phyloP scores from a whole-genome alignment of 2,113 vertebrate species.

The Aix galericulata region DNA sequence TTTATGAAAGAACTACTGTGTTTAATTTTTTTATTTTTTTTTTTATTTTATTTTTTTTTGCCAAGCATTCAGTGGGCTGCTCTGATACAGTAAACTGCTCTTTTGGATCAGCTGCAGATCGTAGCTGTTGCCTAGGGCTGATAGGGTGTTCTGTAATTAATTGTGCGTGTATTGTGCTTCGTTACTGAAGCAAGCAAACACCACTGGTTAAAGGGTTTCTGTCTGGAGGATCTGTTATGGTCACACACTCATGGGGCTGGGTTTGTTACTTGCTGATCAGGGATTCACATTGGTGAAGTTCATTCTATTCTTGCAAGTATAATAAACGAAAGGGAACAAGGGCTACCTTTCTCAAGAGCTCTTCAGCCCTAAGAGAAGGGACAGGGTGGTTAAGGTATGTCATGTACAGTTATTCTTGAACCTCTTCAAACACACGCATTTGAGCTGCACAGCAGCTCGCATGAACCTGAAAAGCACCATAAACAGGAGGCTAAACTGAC shows the following conservation, averaged over 20 bases:
- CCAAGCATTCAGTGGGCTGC: background rate
- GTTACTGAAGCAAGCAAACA: background rate
- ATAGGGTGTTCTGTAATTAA: background rate
- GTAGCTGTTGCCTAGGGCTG: background rate
- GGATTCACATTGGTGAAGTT: background rate
- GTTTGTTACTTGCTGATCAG: background rate
- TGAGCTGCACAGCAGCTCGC: background rate
- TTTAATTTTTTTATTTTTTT: background rate
- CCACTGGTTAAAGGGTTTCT: background rate
- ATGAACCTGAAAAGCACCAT: background rate
- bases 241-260: background rate
- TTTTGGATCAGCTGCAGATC: conserved; percentile 21
- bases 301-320: background rate
- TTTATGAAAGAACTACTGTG: background rate
- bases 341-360: background rate
- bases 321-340: background rate
- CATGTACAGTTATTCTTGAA: background rate
- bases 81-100: background rate
- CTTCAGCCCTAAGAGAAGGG: background rate
- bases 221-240: background rate
- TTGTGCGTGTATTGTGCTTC: background rate
- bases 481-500: background rate
- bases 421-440: background rate
- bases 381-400: background rate
- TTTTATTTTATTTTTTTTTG: background rate